These are phyloP conservation scores for Sapajus apella DNA, from an alignment of 2,113 vertebrate species.

Conservation along the genomic window DNA sequence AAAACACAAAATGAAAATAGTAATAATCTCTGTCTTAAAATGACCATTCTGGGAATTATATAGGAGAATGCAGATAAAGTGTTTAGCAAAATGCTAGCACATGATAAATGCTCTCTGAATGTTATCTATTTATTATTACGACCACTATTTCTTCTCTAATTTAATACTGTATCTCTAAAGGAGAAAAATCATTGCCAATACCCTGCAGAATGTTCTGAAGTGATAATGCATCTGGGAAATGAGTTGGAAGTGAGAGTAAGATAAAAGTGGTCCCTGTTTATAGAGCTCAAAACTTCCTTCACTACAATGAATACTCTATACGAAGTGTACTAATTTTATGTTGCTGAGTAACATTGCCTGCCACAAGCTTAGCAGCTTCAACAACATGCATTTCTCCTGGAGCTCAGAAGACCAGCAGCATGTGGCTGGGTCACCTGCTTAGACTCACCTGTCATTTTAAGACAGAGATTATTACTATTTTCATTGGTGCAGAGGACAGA, in stretches of 20 bases:
- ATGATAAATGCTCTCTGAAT: neutral
- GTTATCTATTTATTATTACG: neutral
- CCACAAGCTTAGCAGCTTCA: neutral
- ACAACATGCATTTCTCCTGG: neutral
- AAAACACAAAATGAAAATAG: neutral
- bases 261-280: neutral
- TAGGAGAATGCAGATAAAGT: neutral
- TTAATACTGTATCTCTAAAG: neutral
- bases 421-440: neutral
- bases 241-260: neutral
- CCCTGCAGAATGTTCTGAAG: neutral
- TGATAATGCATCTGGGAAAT: neutral
- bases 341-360: neutral
- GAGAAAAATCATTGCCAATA: neutral
- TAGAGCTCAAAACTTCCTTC: neutral
- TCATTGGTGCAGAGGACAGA: neutral
- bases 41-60: neutral
- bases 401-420: neutral
- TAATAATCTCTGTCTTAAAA: neutral
- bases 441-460: neutral
- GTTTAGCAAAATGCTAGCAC: neutral
- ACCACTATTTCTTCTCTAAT: neutral
- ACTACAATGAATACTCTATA: neutral
- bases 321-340: neutral
- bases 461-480: too few species aligned